Base-by-base conservation (phyloP, 2,113 vertebrate genomes). In the Pomatorhinus ruficollis region DNA sequence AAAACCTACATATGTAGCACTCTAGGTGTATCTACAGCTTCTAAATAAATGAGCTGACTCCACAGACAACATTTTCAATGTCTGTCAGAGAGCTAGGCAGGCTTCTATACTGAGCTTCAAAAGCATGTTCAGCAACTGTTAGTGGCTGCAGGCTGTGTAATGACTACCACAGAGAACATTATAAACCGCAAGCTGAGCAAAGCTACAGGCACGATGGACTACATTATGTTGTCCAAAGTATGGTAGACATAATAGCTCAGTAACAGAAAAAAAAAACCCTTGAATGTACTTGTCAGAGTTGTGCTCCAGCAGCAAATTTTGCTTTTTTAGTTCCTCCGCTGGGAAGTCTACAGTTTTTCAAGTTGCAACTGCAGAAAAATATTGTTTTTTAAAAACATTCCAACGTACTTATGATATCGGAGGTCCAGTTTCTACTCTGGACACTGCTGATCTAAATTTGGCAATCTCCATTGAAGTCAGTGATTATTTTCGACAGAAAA, bases 111-210 rank as follows among this genome's bases (percentile, higher is more conserved):
- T 31, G 50, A 83, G 71, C 63, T 91, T 88, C 78, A 76, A 80
- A 96, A 93, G 30, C 70, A 40, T 19, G 59, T 96, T 87, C 66
- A 96, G 82, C 57, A 94, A 10, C 56, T 50, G 70, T 65, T 95
- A 72, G 77, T 70, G 65, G 44, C 87, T 94, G 65, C 77, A 87
- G 83, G 74, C 84, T 87, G 35, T 81, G 27, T 94, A 87, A 94
- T 90, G 45, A 87, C 40, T 81, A 87, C 69, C 69, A 56, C n/a
- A 57, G 64, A 95, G 80, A 95, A 79, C 53, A 50, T 84, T 76
- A 83, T 21, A 65, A 87, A 69, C 61, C 10, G 0, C 54, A 92
- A 77, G 33, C 37, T 54, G 75, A 89, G 59, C 77, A 87, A 61
- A 87, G 25, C 44, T 78, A 37, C 23, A 28, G 70, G 53, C 70